phyloP scores from a whole-genome alignment of 2,888 invertebrate species.

The Tachina lurida region DNA sequence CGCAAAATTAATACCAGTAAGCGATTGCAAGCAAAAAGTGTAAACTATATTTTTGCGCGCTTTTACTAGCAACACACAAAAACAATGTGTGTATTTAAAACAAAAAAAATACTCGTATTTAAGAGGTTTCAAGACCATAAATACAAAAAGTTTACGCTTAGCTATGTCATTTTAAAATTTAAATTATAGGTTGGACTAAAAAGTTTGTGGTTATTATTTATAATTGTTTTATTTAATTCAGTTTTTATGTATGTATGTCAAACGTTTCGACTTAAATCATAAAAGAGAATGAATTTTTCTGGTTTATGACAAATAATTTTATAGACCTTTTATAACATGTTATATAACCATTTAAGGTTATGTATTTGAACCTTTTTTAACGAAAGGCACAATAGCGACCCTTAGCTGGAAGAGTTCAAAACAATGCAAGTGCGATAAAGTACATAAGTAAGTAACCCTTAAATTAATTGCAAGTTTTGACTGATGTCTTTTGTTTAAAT shows the following conservation, averaged over 20 bases:
- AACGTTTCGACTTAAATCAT: background rate
- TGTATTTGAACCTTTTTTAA: too few relatives aligned
- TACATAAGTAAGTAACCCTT: too few relatives aligned
- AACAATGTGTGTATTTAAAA: background rate
- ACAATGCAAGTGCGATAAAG: too few relatives aligned
- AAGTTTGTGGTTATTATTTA: slow-evolving; percentile 22
- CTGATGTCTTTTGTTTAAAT: too few relatives aligned
- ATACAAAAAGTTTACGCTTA: slow-evolving; percentile 31
- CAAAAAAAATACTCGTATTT: background rate
- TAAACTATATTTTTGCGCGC: slow-evolving; percentile 32
- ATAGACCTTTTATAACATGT: too few relatives aligned
- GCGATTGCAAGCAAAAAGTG: slow-evolving; percentile 16
- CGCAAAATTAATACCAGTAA: slow-evolving; percentile 14
- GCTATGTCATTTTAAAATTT: slow-evolving; percentile 57
- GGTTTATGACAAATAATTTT: too few relatives aligned
- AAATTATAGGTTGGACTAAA: slow-evolving; percentile 42
- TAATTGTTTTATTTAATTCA: slow-evolving; percentile 10
- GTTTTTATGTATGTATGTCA: slow-evolving; percentile 1
- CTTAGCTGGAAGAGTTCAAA: too few relatives aligned
- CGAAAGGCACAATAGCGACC: too few relatives aligned
- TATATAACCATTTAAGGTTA: too few relatives aligned
- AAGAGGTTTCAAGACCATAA: slow-evolving; percentile 58
- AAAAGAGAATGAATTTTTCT: background rate
- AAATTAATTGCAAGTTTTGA: too few relatives aligned
- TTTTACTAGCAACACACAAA: background rate